These are phyloP conservation scores for Dyspetes luteomarginatus DNA, from an alignment of 2,888 invertebrate genomes.

Conservation along the genomic window DNA sequence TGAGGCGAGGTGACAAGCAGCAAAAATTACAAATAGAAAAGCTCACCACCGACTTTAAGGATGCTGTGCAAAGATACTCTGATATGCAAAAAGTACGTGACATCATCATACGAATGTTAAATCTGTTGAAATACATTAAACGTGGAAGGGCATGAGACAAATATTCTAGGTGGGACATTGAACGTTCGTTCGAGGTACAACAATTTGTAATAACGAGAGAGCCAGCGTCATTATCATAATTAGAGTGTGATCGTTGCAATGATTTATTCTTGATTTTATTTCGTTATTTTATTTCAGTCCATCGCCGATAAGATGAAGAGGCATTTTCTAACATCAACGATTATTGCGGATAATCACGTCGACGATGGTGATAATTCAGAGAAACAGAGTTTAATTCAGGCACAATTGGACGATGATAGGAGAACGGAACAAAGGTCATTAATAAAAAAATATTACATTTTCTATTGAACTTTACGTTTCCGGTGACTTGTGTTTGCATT, in stretches of 20 bases:
- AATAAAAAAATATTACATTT: background rate
- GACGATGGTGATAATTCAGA: constrained; percentile 74
- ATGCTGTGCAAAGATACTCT: constrained; percentile 91
- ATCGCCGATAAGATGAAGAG: constrained; percentile 81
- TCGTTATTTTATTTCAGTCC: constrained; percentile 70
- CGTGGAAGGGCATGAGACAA: constrained; percentile 21
- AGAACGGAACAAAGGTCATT: constrained; percentile 77
- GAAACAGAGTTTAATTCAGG: constrained; percentile 76
- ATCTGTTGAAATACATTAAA: constrained; percentile 35
- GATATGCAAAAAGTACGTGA: constrained; percentile 90
- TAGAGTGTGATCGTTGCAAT: background rate
- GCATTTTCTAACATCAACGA: constrained; percentile 77
- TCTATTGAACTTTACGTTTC: background rate
- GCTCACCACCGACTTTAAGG: constrained; percentile 92
- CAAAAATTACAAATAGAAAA: constrained; percentile 93
- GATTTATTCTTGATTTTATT: constrained; percentile 12
- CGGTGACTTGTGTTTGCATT: background rate
- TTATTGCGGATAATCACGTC: constrained; percentile 72
- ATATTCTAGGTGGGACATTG: constrained; percentile 21
- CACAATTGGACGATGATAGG: constrained; percentile 76
- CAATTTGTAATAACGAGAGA: constrained; percentile 2
- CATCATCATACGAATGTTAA: constrained; percentile 34
- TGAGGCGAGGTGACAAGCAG: constrained; percentile 90
- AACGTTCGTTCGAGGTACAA: constrained; percentile 28
- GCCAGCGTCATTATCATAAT: background rate